Evolutionary conservation across 2,797 vertebrate genomes (phyloP), one percentile per base, ranked within the genome.

Genomic region (Ctenosaura bakeri): DNA sequence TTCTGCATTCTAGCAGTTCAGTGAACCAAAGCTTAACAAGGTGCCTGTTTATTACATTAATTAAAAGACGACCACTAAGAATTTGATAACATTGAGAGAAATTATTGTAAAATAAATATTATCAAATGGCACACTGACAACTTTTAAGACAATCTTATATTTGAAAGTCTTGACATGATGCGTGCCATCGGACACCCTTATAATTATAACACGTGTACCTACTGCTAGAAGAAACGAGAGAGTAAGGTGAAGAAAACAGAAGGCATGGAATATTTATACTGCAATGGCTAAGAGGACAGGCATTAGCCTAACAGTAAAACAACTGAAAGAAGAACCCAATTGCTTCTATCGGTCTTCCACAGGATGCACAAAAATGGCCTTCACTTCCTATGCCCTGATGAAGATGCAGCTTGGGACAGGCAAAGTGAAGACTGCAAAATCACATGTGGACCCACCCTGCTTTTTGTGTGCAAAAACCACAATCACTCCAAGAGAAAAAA

Each of bases 1-100:
- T 64, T 26, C 85, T 83, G 86, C 62, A 88, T 0, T 22, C 46
- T 88, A 50, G 38, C 89, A 90, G 42, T 91, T 83, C 0, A 92
- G 76, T 35, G 32, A 90, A 89, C n/a, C 32, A 35, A 66, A 54
- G 7, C 0, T 26, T 38, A 52, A 24, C 4, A 54, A 26, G 10
- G 86, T 81, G 35, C 26, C 18, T 62, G 54, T 74, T 62, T 8
- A 22, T 3, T 86, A 24, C 13, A 54, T 88, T 71, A 88, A 38
- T 62, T 18, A 94, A 85, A 16, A 35, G 32, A 22, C 32, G 2
- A 35, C 7, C 35, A 59, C 24, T 62, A 77, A 66, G 88, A 35
- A n/a, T 7, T 80, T 66, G 29, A 18, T 42, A n/a, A 3, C 13
- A 35, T 9, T 50, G 54, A 86, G 7, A 62, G 20, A 46, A 66